Evolutionary conservation across 2,888 invertebrate genomes (phyloP).

Genomic region (Globia sparganii): DNA sequence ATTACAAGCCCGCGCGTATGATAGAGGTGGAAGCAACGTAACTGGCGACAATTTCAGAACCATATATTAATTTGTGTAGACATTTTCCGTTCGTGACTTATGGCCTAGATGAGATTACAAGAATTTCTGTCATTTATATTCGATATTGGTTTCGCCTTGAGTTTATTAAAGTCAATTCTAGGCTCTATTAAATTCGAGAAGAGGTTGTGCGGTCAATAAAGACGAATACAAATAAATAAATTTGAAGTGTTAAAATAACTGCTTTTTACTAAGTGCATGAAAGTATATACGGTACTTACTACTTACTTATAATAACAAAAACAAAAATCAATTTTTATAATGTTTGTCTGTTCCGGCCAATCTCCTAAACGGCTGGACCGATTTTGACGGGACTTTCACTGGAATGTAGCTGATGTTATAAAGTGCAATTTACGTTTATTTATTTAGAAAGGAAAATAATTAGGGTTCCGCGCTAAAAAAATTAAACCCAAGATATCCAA

Average conservation of each 20-base stretch:
- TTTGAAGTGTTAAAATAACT: neutral
- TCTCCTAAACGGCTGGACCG: neutral
- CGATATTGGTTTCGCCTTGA: constrained; percentile 67
- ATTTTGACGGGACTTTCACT: neutral
- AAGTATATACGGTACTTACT: too few species aligned
- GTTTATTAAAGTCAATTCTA: constrained; percentile 53
- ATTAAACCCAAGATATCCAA: neutral
- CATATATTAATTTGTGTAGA: constrained; percentile 54
- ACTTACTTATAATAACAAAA: too few species aligned
- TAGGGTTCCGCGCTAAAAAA: too few species aligned
- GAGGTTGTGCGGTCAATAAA: constrained; percentile 26
- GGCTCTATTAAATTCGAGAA: constrained; percentile 41
- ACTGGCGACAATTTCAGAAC: constrained; percentile 37
- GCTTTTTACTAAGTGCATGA: too few species aligned
- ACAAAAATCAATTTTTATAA: too few species aligned
- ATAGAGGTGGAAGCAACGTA: constrained; percentile 47
- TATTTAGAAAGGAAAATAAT: neutral
- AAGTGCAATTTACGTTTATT: neutral
- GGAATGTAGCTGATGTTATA: neutral
- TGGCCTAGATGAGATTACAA: constrained; percentile 54
- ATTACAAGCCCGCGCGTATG: constrained; percentile 46
- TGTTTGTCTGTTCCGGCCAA: neutral
- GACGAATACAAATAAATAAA: neutral
- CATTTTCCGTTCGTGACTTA: constrained; percentile 34
- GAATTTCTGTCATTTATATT: constrained; percentile 59